phyloP scores from a whole-genome alignment of 2,888 invertebrate genomes.

The Tenthredo livida region DNA sequence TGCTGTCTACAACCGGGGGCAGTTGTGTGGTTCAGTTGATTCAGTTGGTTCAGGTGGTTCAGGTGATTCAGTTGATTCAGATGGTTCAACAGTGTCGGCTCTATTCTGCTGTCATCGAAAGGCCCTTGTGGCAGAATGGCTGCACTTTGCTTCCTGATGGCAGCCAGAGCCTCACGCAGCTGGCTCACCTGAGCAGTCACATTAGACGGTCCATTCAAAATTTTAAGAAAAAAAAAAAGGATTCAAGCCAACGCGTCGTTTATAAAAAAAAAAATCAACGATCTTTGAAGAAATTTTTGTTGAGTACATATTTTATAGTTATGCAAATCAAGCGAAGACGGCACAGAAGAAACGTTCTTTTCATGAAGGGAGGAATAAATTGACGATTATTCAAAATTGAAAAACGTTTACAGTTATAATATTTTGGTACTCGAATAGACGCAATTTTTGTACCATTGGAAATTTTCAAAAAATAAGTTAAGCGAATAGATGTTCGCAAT shows the following conservation, averaged over 20 bases:
- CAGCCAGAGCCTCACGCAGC: constrained; percentile 77
- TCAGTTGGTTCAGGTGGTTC: constrained; percentile 69
- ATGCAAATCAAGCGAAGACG: background rate
- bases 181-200: constrained; percentile 76
- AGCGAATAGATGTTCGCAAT: background rate
- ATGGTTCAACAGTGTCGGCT: constrained; percentile 77
- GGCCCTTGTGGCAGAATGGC: constrained; percentile 73
- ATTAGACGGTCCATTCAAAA: constrained; percentile 53
- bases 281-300: background rate
- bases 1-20: constrained; percentile 77
- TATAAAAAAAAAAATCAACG: background rate
- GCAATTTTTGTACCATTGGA: background rate
- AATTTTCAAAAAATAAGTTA: background rate
- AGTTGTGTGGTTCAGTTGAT: constrained; percentile 68
- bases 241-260: constrained; percentile 20
- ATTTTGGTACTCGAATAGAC: background rate
- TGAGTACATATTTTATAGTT: background rate
- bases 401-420: background rate
- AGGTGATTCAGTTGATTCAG: constrained; percentile 57
- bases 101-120: constrained; percentile 76
- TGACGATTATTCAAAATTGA: background rate
- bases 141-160: constrained; percentile 76
- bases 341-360: background rate
- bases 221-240: constrained; percentile 20
- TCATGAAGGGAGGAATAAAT: background rate